Evolutionary conservation across 1,140 invertebrate species (phyloP).

Genomic region (Orchesella cincta): DNA sequence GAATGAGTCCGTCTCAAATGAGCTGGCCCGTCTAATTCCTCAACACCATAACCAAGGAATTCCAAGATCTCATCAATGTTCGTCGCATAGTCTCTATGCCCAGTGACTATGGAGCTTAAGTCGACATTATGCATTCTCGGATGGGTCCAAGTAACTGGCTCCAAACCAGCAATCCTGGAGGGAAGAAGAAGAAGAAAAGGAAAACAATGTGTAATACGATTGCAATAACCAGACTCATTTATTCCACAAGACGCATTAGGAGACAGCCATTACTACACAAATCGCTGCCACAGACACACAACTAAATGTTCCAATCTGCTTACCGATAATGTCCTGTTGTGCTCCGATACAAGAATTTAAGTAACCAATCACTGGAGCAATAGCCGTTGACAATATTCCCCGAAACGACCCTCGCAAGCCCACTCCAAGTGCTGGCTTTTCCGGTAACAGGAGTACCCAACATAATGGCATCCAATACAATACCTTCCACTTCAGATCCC

Average conservation of each 20-base stretch:
- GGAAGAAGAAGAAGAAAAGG: conserved; percentile 52
- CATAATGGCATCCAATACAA: conserved; percentile 71
- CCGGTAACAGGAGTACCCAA: conserved; percentile 68
- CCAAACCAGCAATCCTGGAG: conserved; percentile 65
- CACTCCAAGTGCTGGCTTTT: conserved; percentile 61
- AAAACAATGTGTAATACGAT: neutral
- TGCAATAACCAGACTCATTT: neutral
- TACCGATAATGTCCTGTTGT: conserved; percentile 58
- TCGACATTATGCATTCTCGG: conserved; percentile 66
- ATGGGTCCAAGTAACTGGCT: conserved; percentile 62
- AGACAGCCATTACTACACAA: neutral
- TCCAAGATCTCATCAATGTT: conserved; percentile 62
- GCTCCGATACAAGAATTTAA: conserved; percentile 69
- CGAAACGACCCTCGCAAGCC: conserved; percentile 63
- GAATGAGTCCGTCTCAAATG: conserved; percentile 38
- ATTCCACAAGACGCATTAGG: neutral
- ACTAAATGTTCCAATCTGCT: neutral
- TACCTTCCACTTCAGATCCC: conserved; percentile 61
- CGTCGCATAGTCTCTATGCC: conserved; percentile 67
- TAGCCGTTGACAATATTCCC: conserved; percentile 71
- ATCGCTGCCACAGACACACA: too few species aligned
- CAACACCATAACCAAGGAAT: conserved; percentile 44
- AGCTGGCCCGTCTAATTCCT: neutral
- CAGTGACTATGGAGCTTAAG: conserved; percentile 62
- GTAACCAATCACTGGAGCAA: conserved; percentile 68